Percentiles rank a stretch among this genome's conserved stretches.
Conservation (phyloP, 2,888 invertebrate genomes). For the Dorcus parallelipipedus region DNA sequence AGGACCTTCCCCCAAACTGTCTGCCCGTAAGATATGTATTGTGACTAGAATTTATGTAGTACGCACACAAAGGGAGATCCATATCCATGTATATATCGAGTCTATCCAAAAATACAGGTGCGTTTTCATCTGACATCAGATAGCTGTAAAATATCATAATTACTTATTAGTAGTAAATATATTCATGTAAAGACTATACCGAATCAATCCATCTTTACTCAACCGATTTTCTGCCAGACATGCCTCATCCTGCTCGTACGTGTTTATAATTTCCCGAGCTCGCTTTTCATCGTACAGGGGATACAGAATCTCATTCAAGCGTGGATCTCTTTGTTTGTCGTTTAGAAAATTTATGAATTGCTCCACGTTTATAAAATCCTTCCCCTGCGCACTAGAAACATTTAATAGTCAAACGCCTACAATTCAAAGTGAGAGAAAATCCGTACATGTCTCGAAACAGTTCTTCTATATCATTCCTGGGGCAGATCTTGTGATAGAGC, state of each 20-base stretch:
- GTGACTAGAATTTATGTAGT: slow-evolving; percentile 98
- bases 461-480: slow-evolving; percentile 97
- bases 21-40: slow-evolving; percentile 92
- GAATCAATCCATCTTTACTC: slow-evolving; percentile 93
- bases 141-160: slow-evolving; percentile 51
- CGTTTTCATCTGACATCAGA: slow-evolving; percentile 99
- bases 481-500: slow-evolving; percentile 97
- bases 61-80: slow-evolving; percentile 97
- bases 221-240: slow-evolving; percentile 69
- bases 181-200: slow-evolving; percentile 42
- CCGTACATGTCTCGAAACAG: slow-evolving; percentile 92
- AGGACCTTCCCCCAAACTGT: slow-evolving; percentile 97
- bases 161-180: neutral
- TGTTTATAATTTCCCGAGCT: slow-evolving; percentile 87
- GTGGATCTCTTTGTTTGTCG: slow-evolving; percentile 96
- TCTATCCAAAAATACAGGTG: slow-evolving; percentile 97
- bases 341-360: slow-evolving; percentile 92
- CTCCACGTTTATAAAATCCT: slow-evolving; percentile 80
- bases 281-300: slow-evolving; percentile 95
- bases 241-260: slow-evolving; percentile 85
- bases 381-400: slow-evolving; percentile 76
- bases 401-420: neutral
- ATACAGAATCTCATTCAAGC: slow-evolving; percentile 97
- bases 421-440: too few species aligned
- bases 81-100: slow-evolving; percentile 97